phyloP scores from a whole-genome alignment of 2,113 vertebrate species.

The Hippoglossus stenolepis region DNA sequence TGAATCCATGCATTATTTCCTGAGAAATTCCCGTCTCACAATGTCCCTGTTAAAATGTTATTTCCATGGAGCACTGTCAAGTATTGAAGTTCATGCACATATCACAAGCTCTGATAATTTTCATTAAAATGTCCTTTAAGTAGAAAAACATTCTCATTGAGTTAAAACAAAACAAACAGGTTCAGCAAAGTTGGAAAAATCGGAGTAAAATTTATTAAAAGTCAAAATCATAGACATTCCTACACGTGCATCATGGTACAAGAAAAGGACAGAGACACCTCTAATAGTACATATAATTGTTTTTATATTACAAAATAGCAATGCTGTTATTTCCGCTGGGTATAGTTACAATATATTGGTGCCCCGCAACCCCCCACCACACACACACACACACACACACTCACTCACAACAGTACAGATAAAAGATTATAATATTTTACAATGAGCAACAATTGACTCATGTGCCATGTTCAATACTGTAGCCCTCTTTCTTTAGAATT shows the following conservation, averaged over 20 bases:
- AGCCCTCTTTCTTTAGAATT: slow-evolving; percentile 50
- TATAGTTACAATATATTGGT: slow-evolving; percentile 79
- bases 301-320: slow-evolving; percentile 89
- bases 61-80: too few relatives aligned
- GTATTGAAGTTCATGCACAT: too few relatives aligned
- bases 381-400: slow-evolving; percentile 20
- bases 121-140: too few relatives aligned
- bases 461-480: slow-evolving; percentile 49
- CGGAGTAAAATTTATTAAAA: slow-evolving; percentile 86
- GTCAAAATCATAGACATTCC: slow-evolving; percentile 84
- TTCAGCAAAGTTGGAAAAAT: slow-evolving; percentile 73
- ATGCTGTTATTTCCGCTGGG: slow-evolving; percentile 76
- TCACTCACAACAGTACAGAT: slow-evolving; percentile 25
- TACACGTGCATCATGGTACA: slow-evolving; percentile 86
- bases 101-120: too few relatives aligned
- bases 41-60: too few relatives aligned
- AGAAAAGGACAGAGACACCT: slow-evolving; percentile 81
- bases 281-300: slow-evolving; percentile 86
- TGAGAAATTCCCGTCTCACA: too few relatives aligned
- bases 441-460: slow-evolving; percentile 40
- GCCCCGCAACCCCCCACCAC: slow-evolving; percentile 26
- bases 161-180: slow-evolving; percentile 27
- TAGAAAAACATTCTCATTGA: background rate
- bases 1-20: too few relatives aligned
- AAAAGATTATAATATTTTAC: slow-evolving; percentile 39